Percentiles rank a stretch among this genome's conserved stretches.
phyloP scores from a whole-genome alignment of 2,888 invertebrate genomes.

The Andrena chrysosceles region DNA sequence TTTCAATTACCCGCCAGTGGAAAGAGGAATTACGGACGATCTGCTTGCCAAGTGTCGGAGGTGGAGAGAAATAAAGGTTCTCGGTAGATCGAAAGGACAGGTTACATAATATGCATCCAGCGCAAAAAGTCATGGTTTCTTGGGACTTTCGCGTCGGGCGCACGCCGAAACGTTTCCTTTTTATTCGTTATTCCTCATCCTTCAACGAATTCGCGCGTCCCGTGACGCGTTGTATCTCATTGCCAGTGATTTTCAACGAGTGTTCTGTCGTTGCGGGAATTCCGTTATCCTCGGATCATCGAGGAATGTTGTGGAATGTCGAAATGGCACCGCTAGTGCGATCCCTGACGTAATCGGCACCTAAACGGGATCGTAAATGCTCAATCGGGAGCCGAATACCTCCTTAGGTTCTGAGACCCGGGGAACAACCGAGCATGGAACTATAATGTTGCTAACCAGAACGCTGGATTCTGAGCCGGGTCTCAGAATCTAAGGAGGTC shows the following conservation, averaged over 20 bases:
- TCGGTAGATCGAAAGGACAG: constrained; percentile 52
- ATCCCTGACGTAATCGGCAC: constrained; percentile 38
- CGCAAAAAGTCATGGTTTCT: constrained; percentile 56
- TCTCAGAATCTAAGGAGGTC: no score
- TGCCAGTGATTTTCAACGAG: constrained; percentile 3
- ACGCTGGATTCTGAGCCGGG: no score
- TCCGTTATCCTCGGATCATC: constrained; percentile 39
- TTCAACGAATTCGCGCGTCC: neutral
- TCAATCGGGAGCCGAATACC: no score
- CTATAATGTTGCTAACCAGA: no score
- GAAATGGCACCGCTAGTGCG: constrained; percentile 34
- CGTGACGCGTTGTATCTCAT: neutral
- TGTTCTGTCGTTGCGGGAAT: neutral
- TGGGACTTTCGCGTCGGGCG: constrained; percentile 52
- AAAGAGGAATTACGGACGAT: constrained; percentile 42
- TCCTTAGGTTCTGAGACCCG: no score
- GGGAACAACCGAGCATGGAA: no score
- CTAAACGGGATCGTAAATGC: no score
- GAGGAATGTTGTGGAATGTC: constrained; percentile 45
- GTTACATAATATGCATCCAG: constrained; percentile 55
- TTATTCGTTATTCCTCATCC: neutral
- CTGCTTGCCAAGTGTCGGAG: constrained; percentile 56
- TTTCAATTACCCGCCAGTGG: constrained; percentile 49
- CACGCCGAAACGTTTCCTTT: constrained; percentile 16
- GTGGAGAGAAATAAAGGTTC: constrained; percentile 52